Base-by-base conservation (phyloP, 2,888 invertebrate species). In the Hemithea aestivaria region DNA sequence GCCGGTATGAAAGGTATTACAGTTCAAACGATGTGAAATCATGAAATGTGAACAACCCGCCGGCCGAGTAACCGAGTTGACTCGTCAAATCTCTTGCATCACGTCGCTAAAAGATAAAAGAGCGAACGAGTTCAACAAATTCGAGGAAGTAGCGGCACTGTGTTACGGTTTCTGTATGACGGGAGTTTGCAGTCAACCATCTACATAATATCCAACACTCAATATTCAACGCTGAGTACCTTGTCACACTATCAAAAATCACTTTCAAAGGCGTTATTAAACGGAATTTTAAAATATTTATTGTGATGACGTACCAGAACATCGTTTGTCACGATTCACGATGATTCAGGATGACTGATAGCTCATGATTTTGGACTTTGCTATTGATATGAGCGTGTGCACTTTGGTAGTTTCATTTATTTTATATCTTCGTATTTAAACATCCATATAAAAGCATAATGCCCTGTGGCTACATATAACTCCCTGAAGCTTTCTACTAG, bases 121-220 rank as follows among this genome's bases (percentile, higher is more conserved):
- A 58, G 52, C 49, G 66, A 66, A 66, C 58, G 60, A 62, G 64
- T 62, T 53, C 56, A 56, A 45, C 40, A 51, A 55, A 51, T 73
- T 71, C 66, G 60, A 51, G 57, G 71, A 73, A 75, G 63, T 65
- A 72, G 59, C 71, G 68, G 71, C 51, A 63, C 51, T 51, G 53
- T 53, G 51, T 55, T 67, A 62, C 64, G 56, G 71, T 67, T 72
- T 65, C 54, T 35, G 52, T 47, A 43, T 49, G 55, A 54, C 57
- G 55, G 40, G 31, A 35, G 21, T 22, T 40, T 35, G 27, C 35
- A 35, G 8, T 34, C 24, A 23, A 20, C 27, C 20, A 23, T 16
- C 2, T 27, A 27, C 10, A 30, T 27, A 22, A 28, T n/a, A n/a
- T n/a, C n/a, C n/a, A n/a, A n/a, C n/a, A n/a, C n/a, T n/a, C n/a